Evolutionary conservation across 1,140 invertebrate species (phyloP).

Genomic region (Hirudo medicinalis): DNA sequence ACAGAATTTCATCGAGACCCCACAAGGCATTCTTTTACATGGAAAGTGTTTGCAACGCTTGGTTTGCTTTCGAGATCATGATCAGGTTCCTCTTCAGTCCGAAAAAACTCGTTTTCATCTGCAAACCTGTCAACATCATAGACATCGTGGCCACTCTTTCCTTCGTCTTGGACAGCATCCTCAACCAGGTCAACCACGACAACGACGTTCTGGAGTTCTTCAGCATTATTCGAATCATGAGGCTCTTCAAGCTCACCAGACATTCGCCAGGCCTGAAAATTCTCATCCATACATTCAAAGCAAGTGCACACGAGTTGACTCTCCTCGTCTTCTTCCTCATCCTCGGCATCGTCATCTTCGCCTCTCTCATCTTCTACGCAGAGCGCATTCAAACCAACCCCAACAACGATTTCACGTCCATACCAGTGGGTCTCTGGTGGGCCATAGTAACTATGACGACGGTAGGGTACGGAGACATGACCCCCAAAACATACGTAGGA

Average conservation of each 20-base stretch:
- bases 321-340: conserved; percentile 50
- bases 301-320: conserved; percentile 90
- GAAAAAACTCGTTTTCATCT: conserved; percentile 30
- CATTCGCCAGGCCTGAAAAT: conserved; percentile 72
- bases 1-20: neutral
- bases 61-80: conserved; percentile 85
- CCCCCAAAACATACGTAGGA: conserved; percentile 69
- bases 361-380: conserved; percentile 95
- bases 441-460: conserved; percentile 46
- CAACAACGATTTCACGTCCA: conserved; percentile 94
- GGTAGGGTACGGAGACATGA: conserved; percentile 70
- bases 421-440: conserved; percentile 50
- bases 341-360: conserved; percentile 94
- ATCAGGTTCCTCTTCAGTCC: conserved; percentile 75
- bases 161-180: conserved; percentile 83
- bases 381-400: conserved; percentile 89
- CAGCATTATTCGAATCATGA: conserved; percentile 93
- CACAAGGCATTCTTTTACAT: conserved; percentile 35
- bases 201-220: conserved; percentile 93
- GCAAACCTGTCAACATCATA: conserved; percentile 57
- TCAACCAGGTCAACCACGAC: conserved; percentile 63
- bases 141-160: conserved; percentile 84
- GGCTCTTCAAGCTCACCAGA: conserved; percentile 86
- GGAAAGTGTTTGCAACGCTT: conserved; percentile 82
- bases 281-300: conserved; percentile 89